These are phyloP conservation scores for Rotaria socialis DNA, from an alignment of 2,888 invertebrate genomes.

Conservation along the genomic window DNA sequence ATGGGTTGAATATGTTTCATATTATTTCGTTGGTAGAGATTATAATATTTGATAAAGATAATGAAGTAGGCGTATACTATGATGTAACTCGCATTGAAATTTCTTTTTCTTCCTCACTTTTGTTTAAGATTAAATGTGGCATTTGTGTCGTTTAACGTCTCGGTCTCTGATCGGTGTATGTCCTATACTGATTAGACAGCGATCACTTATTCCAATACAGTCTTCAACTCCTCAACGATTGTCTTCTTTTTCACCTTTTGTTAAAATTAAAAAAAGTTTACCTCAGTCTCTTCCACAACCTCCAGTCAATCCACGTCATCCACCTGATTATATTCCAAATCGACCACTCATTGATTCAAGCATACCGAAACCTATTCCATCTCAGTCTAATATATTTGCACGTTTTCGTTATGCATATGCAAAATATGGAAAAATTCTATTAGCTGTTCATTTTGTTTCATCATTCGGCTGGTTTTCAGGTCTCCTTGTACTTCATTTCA, in stretches of 20 bases:
- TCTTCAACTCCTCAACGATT: not conserved
- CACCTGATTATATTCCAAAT: constrained; percentile 13
- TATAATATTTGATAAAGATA: not conserved
- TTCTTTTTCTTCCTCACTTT: not conserved
- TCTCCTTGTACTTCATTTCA: not conserved
- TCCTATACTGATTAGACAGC: not conserved
- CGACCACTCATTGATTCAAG: not conserved
- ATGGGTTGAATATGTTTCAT: no score
- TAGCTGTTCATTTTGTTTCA: constrained; percentile 13
- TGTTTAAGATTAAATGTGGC: not conserved
- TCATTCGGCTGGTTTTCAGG: not conserved
- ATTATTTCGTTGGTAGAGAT: no score
- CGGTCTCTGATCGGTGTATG: not conserved
- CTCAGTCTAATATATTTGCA: constrained; percentile 10
- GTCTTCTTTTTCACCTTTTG: not conserved
- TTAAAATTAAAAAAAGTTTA: not conserved
- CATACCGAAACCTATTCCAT: not conserved
- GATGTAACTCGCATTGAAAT: not conserved
- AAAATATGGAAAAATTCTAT: constrained; percentile 16
- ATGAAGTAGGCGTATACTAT: not conserved
- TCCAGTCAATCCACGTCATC: constrained; percentile 13
- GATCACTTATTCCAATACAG: not conserved
- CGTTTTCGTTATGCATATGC: constrained; percentile 24
- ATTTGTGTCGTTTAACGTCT: not conserved
- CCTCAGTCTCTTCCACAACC: not conserved